Conservation (phyloP, 2,113 vertebrate species). For the Choloepus hoffmanni region DNA sequence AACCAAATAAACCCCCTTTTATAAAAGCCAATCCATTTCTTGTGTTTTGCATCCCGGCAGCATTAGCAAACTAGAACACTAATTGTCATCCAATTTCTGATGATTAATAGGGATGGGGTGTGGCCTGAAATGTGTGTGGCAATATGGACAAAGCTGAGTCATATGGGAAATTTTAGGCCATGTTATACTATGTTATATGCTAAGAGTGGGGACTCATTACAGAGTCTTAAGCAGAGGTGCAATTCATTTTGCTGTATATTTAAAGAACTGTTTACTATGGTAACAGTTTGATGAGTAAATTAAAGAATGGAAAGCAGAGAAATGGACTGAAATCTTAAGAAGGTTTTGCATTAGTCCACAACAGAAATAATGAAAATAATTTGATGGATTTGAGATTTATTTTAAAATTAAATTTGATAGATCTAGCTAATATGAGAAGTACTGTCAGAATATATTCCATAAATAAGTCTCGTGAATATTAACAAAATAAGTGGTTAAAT, state of each 20-base stretch:
- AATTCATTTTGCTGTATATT: not conserved
- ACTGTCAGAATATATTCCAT: not conserved
- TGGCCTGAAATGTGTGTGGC: not conserved
- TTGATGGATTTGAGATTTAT: not conserved
- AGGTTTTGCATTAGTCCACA: not conserved
- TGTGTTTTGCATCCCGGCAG: no score
- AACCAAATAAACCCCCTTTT: no score
- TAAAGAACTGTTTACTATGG: not conserved
- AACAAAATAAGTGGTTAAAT: not conserved
- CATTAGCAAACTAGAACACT: no score
- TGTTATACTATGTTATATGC: not conserved
- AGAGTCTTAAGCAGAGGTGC: not conserved
- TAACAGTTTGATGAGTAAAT: not conserved
- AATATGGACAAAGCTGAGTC: not conserved
- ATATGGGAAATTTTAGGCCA: not conserved
- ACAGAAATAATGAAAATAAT: not conserved
- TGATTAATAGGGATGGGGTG: not conserved
- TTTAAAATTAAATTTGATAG: not conserved
- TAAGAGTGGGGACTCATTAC: not conserved
- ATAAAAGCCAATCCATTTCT: no score
- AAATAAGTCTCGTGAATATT: not conserved
- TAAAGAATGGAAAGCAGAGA: not conserved
- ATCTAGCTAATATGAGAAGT: not conserved
- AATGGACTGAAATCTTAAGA: not conserved
- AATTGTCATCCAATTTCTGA: not conserved